Percentiles rank a stretch among this genome's conserved stretches.
Conservation (phyloP, 2,888 invertebrate genomes). For the Heliconius hortense region DNA sequence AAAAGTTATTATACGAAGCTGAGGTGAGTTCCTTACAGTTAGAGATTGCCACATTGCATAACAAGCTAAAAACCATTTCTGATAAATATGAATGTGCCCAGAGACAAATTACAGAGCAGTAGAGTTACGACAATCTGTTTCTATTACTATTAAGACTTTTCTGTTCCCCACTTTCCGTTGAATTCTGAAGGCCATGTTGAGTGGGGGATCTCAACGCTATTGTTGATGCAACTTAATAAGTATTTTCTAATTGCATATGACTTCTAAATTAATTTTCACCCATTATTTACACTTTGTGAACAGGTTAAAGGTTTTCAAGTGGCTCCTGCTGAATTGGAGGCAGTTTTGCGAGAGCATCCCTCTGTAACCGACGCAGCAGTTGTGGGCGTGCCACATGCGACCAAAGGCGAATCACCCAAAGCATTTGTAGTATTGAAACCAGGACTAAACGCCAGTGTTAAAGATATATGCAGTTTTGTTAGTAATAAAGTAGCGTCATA, state of each 20-base stretch:
- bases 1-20: no score
- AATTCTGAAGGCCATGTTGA: no score
- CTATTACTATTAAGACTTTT: no score
- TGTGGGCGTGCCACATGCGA: conserved; percentile 87
- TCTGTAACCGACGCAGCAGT: conserved; percentile 92
- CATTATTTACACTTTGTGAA: background rate
- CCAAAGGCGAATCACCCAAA: conserved; percentile 88
- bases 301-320: conserved; percentile 89
- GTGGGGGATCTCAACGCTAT: background rate
- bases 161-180: no score
- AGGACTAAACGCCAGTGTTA: conserved; percentile 56
- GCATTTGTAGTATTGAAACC: conserved; percentile 85
- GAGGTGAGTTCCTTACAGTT: no score
- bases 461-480: conserved; percentile 84
- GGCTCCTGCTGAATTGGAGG: conserved; percentile 94
- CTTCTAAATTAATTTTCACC: background rate
- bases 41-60: no score
- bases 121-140: no score
- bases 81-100: no score
- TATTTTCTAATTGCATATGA: background rate
- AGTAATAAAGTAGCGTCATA: conserved; percentile 87
- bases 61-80: no score
- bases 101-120: no score
- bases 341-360: conserved; percentile 86
- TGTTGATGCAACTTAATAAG: background rate